Conservation (phyloP, 2,113 vertebrate genomes). For the Sceloporus undulatus region DNA sequence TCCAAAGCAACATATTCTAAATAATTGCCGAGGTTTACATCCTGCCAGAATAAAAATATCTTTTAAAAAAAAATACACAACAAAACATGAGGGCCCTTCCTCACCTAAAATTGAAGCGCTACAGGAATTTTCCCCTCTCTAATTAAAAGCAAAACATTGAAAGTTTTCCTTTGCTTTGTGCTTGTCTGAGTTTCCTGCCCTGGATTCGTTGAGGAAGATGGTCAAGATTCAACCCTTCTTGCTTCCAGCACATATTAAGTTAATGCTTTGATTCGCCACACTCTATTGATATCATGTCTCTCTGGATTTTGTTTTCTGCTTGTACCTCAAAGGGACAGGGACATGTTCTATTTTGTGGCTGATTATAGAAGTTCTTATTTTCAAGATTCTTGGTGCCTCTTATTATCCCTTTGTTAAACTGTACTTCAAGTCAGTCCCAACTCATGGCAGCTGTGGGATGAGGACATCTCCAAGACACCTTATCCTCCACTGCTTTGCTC, state of each 20-base stretch:
- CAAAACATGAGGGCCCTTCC: neutral
- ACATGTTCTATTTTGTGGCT: constrained; percentile 17
- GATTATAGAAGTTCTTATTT: constrained; percentile 41
- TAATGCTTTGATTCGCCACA: constrained; percentile 23
- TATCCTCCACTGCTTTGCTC: no score
- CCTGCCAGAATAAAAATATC: neutral
- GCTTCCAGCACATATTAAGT: constrained; percentile 62
- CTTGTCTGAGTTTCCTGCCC: neutral
- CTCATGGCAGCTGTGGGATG: no score
- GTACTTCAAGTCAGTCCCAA: no score
- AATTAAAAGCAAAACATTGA: no score
- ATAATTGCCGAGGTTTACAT: no score
- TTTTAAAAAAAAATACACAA: neutral
- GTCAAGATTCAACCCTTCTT: constrained; percentile 50
- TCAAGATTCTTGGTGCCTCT: neutral
- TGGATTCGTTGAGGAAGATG: neutral
- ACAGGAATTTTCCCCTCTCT: neutral
- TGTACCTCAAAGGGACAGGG: constrained; percentile 45
- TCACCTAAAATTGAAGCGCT: neutral
- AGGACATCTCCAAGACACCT: no score
- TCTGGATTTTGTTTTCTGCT: constrained; percentile 23
- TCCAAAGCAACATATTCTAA: neutral
- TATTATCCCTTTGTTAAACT: neutral
- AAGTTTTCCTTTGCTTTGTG: neutral
- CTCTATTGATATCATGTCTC: constrained; percentile 57